Evolutionary conservation across 2,113 vertebrate species (phyloP), one percentile per base, ranked within the genome.

Genomic region (Butorides virescens): DNA sequence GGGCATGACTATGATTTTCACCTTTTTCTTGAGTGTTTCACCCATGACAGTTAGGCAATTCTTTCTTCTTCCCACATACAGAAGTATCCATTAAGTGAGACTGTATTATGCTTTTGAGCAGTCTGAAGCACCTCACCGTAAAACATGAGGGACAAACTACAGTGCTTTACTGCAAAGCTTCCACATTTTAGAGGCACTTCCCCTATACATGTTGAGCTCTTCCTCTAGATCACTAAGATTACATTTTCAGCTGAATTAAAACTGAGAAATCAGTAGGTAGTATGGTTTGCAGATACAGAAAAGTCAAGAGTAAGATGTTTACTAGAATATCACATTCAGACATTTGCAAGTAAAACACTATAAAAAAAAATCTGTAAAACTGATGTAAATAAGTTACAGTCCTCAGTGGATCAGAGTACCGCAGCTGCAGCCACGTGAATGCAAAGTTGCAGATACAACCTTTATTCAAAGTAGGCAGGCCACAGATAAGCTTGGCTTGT

Each of bases 281-380:
- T 0, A 16, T 34, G 62, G 30, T 34, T 62, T 62, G 11, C 21
- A 88, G 32, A 32, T 18, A 44, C 6, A 58, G 36, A 66, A 83
- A 65, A 29, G 30, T 37, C 2, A 1, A 49, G 39, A 66, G 11
- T 7, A 46, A 55, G 14, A n/a, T 4, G 5, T 52, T 80, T 21
- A 53, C 42, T 53, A 36, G 27, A 84, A 3, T 8, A 78, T 10
- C 32, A 1, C 0, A 0, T 58, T 53, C 44, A 7, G 6, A 17
- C 52, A 50, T 9, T n/a, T 36, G 3, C 30, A 65, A 84, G 32
- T 3, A 59, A 77, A 70, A 52, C 25, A 42, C 7, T 29, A 9
- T 39, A 26, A 39, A 70, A 22, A 63, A 29, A 27, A 32, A 22
- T 3, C 11, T 37, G 15, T 27, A 52, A 42, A 80, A 46, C 3